phyloP scores from a whole-genome alignment of 2,113 vertebrate species.

The Nanorana parkeri region DNA sequence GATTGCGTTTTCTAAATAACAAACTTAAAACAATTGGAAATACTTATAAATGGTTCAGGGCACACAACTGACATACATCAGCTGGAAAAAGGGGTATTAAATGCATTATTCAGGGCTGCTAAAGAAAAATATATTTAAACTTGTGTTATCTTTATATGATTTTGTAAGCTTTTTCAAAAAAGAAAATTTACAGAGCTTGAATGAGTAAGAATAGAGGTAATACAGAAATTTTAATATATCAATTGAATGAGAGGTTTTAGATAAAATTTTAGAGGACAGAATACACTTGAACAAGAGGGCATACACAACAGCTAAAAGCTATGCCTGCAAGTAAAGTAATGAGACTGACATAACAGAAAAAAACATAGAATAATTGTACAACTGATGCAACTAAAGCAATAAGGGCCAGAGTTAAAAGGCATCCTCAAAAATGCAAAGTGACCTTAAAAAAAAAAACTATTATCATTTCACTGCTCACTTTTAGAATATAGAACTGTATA shows the following conservation, averaged over 20 bases:
- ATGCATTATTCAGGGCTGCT: background rate
- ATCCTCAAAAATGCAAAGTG: no score
- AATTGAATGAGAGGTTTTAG: background rate
- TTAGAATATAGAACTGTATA: no score
- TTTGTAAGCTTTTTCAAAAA: background rate
- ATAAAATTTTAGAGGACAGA: background rate
- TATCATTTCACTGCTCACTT: no score
- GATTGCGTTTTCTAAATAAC: conserved; percentile 1
- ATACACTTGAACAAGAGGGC: no score
- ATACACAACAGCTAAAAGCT: background rate
- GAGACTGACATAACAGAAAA: no score
- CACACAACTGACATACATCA: background rate
- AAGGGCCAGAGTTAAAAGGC: no score
- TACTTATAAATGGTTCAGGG: conserved; percentile 5
- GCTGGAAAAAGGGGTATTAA: background rate
- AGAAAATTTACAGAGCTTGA: background rate
- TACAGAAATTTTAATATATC: background rate
- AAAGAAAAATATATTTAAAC: background rate
- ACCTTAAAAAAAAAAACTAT: no score
- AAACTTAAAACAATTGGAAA: conserved; percentile 34
- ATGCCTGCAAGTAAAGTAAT: background rate
- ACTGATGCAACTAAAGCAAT: no score
- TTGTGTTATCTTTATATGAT: background rate
- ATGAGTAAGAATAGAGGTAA: background rate
- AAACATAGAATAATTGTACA: no score